These are phyloP conservation scores for Lasioglossum calceatum DNA, from an alignment of 2,888 invertebrate species.

Conservation along the genomic window DNA sequence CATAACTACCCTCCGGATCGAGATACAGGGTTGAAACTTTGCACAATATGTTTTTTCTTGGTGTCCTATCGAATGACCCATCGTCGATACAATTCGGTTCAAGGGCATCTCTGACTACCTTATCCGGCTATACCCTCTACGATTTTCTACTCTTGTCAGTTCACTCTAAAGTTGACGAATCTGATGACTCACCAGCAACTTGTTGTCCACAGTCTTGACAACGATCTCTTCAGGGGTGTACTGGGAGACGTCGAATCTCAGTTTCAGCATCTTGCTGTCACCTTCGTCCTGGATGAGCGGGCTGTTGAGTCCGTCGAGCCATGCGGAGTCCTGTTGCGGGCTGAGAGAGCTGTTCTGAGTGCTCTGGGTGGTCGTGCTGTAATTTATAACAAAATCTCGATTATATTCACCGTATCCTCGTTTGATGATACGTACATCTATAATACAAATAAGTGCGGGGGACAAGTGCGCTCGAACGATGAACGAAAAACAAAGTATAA, in stretches of 20 bases:
- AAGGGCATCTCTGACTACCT: too few relatives aligned
- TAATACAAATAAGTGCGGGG: neutral
- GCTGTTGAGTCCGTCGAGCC: constrained; percentile 94
- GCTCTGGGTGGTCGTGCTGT: constrained; percentile 86
- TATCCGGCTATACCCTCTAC: too few relatives aligned
- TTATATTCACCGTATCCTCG: neutral
- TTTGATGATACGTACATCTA: neutral
- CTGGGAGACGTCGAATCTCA: constrained; percentile 98
- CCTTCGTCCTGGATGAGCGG: constrained; percentile 97
- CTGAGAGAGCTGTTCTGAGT: constrained; percentile 86
- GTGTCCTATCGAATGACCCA: too few relatives aligned
- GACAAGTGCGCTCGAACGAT: constrained; percentile 32
- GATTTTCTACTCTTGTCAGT: neutral
- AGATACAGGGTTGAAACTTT: too few relatives aligned
- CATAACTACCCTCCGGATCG: too few relatives aligned
- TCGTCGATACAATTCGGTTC: too few relatives aligned
- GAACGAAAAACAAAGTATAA: constrained; percentile 19
- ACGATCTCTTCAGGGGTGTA: constrained; percentile 99
- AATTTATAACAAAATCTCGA: constrained; percentile 72
- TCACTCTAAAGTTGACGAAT: too few relatives aligned
- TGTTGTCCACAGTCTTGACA: constrained; percentile 99
- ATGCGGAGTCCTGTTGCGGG: constrained; percentile 86
- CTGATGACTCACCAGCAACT: constrained; percentile 91
- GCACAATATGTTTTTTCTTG: too few relatives aligned
- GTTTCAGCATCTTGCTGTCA: constrained; percentile 96